Conservation (phyloP, 2,113 vertebrate species). For the Empidonax alnorum region DNA sequence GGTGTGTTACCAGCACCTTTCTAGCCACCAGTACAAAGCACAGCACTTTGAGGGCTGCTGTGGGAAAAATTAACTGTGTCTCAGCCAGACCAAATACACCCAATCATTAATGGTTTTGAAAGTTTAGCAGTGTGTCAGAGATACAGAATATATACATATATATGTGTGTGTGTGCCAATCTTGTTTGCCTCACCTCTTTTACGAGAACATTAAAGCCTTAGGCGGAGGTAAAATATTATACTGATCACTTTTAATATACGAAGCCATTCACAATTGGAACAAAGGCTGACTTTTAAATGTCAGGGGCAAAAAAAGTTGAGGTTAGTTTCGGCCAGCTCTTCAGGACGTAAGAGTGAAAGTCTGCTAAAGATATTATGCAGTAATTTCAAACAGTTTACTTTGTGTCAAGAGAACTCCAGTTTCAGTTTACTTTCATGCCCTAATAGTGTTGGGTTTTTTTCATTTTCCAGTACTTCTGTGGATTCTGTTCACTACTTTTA, state of each 20-base stretch:
- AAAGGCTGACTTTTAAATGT: background rate
- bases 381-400: background rate
- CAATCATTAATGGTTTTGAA: background rate
- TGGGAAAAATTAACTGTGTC: background rate
- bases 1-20: background rate
- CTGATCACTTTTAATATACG: background rate
- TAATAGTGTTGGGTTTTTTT: background rate
- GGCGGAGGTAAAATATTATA: background rate
- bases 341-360: background rate
- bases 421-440: background rate
- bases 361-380: background rate
- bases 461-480: background rate
- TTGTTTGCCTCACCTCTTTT: background rate
- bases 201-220: background rate
- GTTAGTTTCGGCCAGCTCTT: background rate
- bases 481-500: background rate
- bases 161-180: background rate
- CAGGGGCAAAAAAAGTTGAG: background rate
- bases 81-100: background rate
- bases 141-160: background rate
- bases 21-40: background rate
- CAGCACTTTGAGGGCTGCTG: background rate
- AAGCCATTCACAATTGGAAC: background rate
- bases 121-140: background rate
- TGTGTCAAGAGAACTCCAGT: background rate